A percentile compares a stretch with the other conserved stretches of the same genome.
Conservation (phyloP, 37 sponge, comb jelly and placozoan genomes). For the Cliona cf. orientalis region DNA sequence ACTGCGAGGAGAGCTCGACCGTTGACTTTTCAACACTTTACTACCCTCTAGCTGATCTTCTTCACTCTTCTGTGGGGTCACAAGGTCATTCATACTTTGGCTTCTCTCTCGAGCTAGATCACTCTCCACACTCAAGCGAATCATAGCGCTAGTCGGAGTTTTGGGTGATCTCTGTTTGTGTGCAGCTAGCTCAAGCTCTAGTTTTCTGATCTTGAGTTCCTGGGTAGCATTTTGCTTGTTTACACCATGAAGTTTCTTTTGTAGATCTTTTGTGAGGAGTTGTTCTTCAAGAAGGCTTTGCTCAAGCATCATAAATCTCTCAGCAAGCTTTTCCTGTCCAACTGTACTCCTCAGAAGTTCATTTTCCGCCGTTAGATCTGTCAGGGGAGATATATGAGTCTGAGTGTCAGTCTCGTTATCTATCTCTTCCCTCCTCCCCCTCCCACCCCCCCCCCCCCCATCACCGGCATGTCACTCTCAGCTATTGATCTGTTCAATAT, state of each 20-base stretch:
- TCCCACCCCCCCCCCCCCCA: too few species aligned
- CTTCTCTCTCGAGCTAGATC: conserved; percentile 3
- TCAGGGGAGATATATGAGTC: background rate
- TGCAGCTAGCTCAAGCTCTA: background rate
- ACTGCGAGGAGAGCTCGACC: conserved; percentile 5
- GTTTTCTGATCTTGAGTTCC: background rate
- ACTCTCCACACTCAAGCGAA: background rate
- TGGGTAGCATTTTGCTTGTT: conserved; percentile 40
- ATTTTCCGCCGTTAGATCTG: conserved; percentile 47
- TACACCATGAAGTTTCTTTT: conserved; percentile 34
- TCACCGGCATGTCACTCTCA: too few species aligned
- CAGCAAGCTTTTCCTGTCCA: background rate
- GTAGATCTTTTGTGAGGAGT: conserved; percentile 25
- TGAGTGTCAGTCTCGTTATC: too few species aligned
- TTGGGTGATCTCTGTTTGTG: background rate
- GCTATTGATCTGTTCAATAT: too few species aligned
- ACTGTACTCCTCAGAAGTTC: background rate
- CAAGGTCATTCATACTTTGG: conserved; percentile 19
- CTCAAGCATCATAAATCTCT: conserved; percentile 26
- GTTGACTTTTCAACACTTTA: too few species aligned
- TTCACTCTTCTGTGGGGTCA: background rate
- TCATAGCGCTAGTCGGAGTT: too few species aligned
- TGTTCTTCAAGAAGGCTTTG: conserved; percentile 21
- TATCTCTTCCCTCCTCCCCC: too few species aligned
- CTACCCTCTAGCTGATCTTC: background rate